Evolutionary conservation across 2,113 vertebrate species (phyloP).

Genomic region (Anolis carolinensis): DNA sequence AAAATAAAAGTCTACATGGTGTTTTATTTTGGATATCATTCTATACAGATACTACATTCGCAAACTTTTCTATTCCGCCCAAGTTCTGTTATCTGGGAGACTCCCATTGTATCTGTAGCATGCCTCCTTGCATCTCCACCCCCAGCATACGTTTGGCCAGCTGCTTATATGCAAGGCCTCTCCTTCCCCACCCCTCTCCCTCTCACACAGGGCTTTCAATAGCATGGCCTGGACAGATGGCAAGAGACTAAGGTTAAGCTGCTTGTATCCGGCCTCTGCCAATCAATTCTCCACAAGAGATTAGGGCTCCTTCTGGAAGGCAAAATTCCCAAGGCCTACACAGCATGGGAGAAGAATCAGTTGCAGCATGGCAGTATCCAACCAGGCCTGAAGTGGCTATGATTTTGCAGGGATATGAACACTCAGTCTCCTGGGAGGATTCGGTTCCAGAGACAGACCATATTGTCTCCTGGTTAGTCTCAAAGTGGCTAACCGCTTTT

Average conservation of each 20-base stretch:
- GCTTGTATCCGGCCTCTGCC: conserved; percentile 1
- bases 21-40: no score
- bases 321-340: background rate
- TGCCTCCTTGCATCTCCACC: background rate
- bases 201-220: conserved; percentile 1
- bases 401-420: no score
- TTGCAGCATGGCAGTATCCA: background rate
- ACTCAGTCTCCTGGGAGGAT: background rate
- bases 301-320: background rate
- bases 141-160: background rate
- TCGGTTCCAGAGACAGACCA: background rate
- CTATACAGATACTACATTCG: background rate
- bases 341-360: background rate
- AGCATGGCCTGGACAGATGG: conserved; percentile 13
- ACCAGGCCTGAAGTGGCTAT: no score
- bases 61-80: background rate
- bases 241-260: background rate
- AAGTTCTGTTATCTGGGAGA: background rate
- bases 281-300: background rate
- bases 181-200: background rate
- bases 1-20: no score
- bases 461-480: no score
- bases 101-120: background rate
- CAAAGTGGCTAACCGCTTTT: background rate
- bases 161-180: background rate